A percentile compares a stretch with the other conserved stretches of the same genome.
Evolutionary conservation across 2,888 invertebrate species (phyloP).

Genomic region (Acrobasis suavella): DNA sequence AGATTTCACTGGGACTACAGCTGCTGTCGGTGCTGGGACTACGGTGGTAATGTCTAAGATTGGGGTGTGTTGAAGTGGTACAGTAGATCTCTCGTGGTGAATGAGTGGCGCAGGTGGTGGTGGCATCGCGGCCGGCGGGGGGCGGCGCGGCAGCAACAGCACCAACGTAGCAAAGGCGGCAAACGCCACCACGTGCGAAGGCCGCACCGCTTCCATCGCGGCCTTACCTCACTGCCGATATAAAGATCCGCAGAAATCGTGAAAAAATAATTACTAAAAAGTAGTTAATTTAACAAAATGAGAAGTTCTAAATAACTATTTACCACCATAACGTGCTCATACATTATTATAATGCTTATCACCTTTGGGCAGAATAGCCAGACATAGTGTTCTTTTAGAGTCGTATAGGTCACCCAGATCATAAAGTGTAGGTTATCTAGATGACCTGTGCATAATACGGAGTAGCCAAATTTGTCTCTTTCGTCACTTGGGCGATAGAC

Average conservation of each 20-base stretch:
- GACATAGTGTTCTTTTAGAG: no score
- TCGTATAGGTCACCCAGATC: no score
- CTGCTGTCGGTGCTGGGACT: conserved; percentile 20
- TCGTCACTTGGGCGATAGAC: no score
- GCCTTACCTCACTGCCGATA: conserved; percentile 38
- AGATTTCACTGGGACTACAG: conserved; percentile 20
- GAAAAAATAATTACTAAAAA: neutral
- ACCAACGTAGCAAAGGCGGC: conserved; percentile 58
- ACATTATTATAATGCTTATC: no score
- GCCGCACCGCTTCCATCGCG: conserved; percentile 58
- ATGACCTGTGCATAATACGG: no score
- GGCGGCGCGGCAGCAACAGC: conserved; percentile 63
- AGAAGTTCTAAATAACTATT: no score
- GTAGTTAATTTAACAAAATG: no score
- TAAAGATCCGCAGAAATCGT: conserved; percentile 24
- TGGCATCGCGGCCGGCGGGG: conserved; percentile 27
- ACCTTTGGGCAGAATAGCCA: no score
- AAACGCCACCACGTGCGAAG: conserved; percentile 57
- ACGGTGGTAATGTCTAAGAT: no score
- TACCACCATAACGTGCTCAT: no score
- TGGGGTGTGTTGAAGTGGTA: conserved; percentile 28
- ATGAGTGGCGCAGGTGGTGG: conserved; percentile 28
- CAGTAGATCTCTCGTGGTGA: conserved; percentile 42
- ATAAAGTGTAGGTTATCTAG: no score
- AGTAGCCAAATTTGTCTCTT: no score